These are phyloP conservation scores for Peromyscus californicus DNA, from an alignment of 2,113 vertebrate genomes.

Conservation along the genomic window DNA sequence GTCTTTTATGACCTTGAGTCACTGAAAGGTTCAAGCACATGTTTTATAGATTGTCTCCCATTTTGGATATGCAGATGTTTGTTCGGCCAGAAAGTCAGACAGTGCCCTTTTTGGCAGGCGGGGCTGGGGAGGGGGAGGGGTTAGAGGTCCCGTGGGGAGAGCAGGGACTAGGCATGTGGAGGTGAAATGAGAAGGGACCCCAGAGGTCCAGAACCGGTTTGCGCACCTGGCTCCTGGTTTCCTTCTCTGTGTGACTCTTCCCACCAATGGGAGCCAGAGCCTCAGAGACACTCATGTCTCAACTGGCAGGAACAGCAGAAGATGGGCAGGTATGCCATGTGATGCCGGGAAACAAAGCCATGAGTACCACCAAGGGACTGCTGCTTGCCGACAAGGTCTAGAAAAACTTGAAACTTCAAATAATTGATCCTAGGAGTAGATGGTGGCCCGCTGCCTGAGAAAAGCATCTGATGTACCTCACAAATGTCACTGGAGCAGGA, in stretches of 20 bases:
- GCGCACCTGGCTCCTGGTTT: accelerated
- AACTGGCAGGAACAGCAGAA: neutral
- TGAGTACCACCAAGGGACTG: neutral
- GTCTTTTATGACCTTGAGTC: neutral
- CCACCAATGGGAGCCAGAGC: neutral
- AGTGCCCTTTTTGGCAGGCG: neutral
- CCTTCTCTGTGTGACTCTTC: neutral
- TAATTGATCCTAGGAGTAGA: neutral
- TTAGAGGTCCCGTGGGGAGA: accelerated
- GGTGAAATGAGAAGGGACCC: neutral
- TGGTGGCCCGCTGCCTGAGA: neutral
- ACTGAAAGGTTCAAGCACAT: neutral
- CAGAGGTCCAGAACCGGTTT: neutral
- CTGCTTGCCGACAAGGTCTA: neutral
- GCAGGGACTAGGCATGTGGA: neutral
- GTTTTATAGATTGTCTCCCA: neutral
- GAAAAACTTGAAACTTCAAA: neutral
- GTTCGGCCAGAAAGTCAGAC: neutral
- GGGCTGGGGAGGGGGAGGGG: neutral
- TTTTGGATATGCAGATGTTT: neutral
- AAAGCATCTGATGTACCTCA: neutral
- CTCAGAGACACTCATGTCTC: neutral
- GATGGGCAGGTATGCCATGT: neutral
- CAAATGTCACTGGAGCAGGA: accelerated
- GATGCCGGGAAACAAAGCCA: neutral